These are phyloP conservation scores for Drosophila quadrilineata DNA, from an alignment of 1,140 invertebrate genomes.

Conservation along the genomic window DNA sequence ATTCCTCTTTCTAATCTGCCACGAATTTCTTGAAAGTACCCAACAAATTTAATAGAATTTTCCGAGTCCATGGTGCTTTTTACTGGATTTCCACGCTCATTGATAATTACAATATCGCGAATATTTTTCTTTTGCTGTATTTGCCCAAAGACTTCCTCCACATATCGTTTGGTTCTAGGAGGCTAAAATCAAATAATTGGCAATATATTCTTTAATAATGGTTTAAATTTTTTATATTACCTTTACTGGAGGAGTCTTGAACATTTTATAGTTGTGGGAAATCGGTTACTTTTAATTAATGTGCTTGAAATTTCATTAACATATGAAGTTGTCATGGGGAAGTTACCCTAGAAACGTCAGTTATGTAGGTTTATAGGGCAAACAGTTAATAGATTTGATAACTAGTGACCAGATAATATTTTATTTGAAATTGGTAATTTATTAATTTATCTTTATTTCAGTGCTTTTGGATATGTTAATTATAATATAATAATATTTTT, in stretches of 20 bases:
- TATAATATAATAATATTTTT: too few relatives aligned
- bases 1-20: conserved; percentile 60
- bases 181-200: conserved; percentile 15
- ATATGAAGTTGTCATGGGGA: conserved; percentile 24
- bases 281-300: conserved; percentile 5
- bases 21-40: conserved; percentile 57
- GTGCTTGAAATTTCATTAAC: neutral
- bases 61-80: conserved; percentile 60
- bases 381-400: conserved; percentile 40
- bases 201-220: neutral
- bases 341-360: neutral
- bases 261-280: conserved; percentile 30
- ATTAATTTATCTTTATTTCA: too few relatives aligned
- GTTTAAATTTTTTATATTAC: conserved; percentile 12
- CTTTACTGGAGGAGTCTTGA: conserved; percentile 30
- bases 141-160: conserved; percentile 58
- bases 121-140: conserved; percentile 60
- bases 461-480: too few relatives aligned
- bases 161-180: conserved; percentile 54
- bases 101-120: conserved; percentile 63
- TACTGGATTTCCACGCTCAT: conserved; percentile 65
- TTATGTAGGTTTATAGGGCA: neutral
- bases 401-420: too few relatives aligned
- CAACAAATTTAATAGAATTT: conserved; percentile 52
- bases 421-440: too few relatives aligned